A percentile compares a stretch with the other conserved stretches of the same genome.
These are phyloP conservation scores for Campylorhamphus procurvoides DNA, from an alignment of 2,113 vertebrate species.

Conservation along the genomic window DNA sequence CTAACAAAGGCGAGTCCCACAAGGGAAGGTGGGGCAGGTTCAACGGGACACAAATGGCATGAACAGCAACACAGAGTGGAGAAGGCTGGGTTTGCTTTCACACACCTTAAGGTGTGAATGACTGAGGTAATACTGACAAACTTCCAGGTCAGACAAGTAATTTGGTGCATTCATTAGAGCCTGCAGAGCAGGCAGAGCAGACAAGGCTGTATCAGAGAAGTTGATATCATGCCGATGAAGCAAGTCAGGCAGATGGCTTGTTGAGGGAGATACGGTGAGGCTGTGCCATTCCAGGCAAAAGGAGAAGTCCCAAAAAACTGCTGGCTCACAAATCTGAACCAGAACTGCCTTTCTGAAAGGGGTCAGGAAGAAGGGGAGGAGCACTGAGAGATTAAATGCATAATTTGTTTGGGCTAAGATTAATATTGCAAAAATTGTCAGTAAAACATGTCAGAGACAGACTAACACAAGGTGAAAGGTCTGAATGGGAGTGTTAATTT, in stretches of 20 bases:
- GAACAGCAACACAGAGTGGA: not conserved
- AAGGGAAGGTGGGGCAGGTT: not conserved
- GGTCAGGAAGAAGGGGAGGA: not conserved
- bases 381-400: not conserved
- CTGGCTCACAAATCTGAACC: not conserved
- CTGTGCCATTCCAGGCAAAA: not conserved
- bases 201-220: not conserved
- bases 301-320: not conserved
- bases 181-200: not conserved
- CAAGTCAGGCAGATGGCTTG: not conserved
- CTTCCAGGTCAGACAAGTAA: not conserved
- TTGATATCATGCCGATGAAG: not conserved
- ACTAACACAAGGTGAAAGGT: not conserved
- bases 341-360: not conserved
- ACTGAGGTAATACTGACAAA: not conserved
- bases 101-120: not conserved
- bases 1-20: not conserved
- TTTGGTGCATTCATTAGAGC: not conserved
- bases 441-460: not conserved
- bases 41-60: not conserved
- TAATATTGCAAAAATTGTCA: not conserved
- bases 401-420: not conserved
- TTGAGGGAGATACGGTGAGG: not conserved
- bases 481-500: not conserved
- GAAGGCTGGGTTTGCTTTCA: not conserved